phyloP scores from a whole-genome alignment of 2,113 vertebrate species.

The Mesoclemmys tuberculata region DNA sequence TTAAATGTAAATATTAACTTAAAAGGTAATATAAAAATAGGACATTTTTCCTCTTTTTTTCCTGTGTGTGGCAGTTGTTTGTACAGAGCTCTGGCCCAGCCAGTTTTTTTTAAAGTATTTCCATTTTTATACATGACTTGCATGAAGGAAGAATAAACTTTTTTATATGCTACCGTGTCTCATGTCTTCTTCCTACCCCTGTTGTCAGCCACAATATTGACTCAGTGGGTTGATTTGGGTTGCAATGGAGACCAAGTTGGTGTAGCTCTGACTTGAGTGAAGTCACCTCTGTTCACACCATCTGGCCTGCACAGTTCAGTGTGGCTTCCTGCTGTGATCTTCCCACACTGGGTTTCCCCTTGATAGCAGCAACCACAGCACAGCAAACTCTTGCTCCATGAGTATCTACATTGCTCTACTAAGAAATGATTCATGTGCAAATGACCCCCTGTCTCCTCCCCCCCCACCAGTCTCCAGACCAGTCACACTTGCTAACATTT shows the following conservation, averaged over 20 bases:
- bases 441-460: neutral
- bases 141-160: slow-evolving; percentile 38
- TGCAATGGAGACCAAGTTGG: neutral
- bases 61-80: slow-evolving; percentile 6
- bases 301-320: neutral
- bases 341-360: neutral
- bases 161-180: neutral
- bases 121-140: neutral
- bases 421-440: neutral
- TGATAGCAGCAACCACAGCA: neutral
- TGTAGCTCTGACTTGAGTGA: neutral
- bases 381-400: neutral
- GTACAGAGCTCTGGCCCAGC: slow-evolving; percentile 53
- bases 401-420: neutral
- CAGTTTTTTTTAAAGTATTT: neutral
- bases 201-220: accelerated
- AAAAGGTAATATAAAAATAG: slow-evolving; percentile 62
- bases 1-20: neutral
- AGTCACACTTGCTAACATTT: neutral
- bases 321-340: neutral
- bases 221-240: accelerated
- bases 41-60: neutral
- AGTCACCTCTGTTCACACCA: neutral
- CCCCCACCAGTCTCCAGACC: too few relatives aligned
- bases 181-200: accelerated